These are phyloP conservation scores for Nemurella pictetii DNA, from an alignment of 2,888 invertebrate species.

Conservation along the genomic window DNA sequence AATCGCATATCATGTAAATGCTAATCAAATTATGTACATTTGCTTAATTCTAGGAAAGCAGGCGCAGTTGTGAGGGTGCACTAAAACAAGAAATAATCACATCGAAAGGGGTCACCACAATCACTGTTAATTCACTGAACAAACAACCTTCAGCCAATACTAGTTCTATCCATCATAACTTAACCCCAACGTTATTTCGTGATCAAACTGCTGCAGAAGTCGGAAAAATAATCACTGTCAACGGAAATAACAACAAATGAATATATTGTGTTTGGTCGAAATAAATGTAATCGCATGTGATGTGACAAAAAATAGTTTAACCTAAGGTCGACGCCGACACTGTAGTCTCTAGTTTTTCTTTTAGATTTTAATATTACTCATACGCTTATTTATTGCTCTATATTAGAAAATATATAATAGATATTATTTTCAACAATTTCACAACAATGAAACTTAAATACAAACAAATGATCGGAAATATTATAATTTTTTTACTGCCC, in stretches of 20 bases:
- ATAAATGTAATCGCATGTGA: neutral
- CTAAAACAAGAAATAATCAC: neutral
- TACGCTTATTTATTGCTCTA: neutral
- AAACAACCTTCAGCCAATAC: neutral
- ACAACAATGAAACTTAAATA: no score
- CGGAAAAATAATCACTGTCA: neutral
- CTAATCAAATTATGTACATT: slow-evolving; percentile 18
- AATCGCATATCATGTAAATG: neutral
- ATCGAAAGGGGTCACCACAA: neutral
- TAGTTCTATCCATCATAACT: neutral
- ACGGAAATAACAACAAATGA: no score
- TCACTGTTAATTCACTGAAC: neutral
- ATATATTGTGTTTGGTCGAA: neutral
- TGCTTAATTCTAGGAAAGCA: slow-evolving; percentile 12
- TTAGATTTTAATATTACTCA: neutral
- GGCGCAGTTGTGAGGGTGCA: neutral
- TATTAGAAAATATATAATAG: neutral
- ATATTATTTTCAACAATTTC: neutral
- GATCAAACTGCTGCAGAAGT: neutral
- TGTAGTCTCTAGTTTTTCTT: no score
- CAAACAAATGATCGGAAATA: neutral
- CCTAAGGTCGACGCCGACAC: no score
- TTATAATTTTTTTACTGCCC: neutral
- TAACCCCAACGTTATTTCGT: neutral
- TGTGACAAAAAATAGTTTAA: neutral